Evolutionary conservation across 1,140 invertebrate species (phyloP).

Genomic region (Ylistrum balloti): DNA sequence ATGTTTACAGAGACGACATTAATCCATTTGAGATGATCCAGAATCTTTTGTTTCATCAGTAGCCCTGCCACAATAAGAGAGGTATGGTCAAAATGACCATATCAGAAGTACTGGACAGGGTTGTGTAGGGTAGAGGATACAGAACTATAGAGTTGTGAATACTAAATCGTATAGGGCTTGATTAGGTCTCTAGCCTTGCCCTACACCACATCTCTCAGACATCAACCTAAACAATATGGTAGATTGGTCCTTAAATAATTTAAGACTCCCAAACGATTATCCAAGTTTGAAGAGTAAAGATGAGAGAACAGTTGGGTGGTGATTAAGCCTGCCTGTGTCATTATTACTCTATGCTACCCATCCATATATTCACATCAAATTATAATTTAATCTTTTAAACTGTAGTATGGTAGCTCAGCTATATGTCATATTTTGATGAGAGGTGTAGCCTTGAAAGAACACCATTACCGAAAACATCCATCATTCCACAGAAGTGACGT

Average conservation of each 20-base stretch:
- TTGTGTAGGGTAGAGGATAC: neutral
- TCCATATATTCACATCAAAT: neutral
- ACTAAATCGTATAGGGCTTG: neutral
- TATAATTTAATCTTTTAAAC: neutral
- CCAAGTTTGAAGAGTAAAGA: neutral
- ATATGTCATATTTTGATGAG: neutral
- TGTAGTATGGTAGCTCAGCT: neutral
- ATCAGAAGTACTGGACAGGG: neutral
- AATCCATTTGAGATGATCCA: neutral
- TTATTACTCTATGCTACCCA: neutral
- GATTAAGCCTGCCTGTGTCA: neutral
- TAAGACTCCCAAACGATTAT: constrained; percentile 2
- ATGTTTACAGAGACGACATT: neutral
- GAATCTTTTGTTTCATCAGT: neutral
- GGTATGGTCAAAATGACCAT: neutral
- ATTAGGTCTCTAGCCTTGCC: neutral
- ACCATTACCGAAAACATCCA: neutral
- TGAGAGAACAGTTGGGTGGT: neutral
- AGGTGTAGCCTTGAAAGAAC: neutral
- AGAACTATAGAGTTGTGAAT: neutral
- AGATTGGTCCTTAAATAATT: neutral
- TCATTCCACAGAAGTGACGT: neutral
- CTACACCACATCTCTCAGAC: neutral
- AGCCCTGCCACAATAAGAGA: neutral
- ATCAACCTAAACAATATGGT: neutral